These are phyloP conservation scores for Porites rus DNA, from an alignment of 92 coral and sea anemone species.

Conservation along the genomic window DNA sequence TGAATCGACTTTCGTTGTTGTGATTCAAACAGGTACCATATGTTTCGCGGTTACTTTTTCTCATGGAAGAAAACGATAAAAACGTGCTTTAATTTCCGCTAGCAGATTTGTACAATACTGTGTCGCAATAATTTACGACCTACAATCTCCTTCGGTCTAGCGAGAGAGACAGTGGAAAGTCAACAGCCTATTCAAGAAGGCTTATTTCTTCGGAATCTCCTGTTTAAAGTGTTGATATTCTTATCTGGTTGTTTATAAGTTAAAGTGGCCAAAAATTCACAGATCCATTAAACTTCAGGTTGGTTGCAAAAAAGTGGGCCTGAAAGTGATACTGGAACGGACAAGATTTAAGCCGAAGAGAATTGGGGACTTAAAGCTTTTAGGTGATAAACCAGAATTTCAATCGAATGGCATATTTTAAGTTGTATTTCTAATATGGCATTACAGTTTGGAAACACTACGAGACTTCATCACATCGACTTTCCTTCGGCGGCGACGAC, in stretches of 20 bases:
- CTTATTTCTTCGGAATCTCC: conserved; percentile 3
- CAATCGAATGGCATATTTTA: background rate
- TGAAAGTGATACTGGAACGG: background rate
- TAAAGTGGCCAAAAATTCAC: background rate
- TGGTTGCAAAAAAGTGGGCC: conserved; percentile 10
- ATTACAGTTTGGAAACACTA: conserved; percentile 80
- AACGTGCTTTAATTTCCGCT: conserved; percentile 67
- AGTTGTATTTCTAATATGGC: conserved; percentile 53
- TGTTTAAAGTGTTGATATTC: conserved; percentile 14
- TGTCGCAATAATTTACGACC: background rate
- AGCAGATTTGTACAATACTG: background rate
- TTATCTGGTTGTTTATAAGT: conserved; percentile 4
- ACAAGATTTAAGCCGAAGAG: background rate
- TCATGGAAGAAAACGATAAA: conserved; percentile 70
- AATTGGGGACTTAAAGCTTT: background rate
- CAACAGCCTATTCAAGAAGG: conserved; percentile 5
- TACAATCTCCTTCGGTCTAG: conserved; percentile 1
- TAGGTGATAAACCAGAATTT: conserved; percentile 18
- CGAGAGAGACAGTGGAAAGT: background rate
- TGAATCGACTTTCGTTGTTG: conserved; percentile 56
- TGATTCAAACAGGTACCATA: conserved; percentile 88
- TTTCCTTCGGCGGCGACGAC: conserved; percentile 40
- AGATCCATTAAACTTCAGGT: background rate
- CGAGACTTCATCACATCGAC: conserved; percentile 84
- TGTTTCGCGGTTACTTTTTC: conserved; percentile 82